Percentiles rank a stretch among this genome's conserved stretches.
phyloP scores from a whole-genome alignment of 2,888 invertebrate genomes.

The Epinotia bilunana region DNA sequence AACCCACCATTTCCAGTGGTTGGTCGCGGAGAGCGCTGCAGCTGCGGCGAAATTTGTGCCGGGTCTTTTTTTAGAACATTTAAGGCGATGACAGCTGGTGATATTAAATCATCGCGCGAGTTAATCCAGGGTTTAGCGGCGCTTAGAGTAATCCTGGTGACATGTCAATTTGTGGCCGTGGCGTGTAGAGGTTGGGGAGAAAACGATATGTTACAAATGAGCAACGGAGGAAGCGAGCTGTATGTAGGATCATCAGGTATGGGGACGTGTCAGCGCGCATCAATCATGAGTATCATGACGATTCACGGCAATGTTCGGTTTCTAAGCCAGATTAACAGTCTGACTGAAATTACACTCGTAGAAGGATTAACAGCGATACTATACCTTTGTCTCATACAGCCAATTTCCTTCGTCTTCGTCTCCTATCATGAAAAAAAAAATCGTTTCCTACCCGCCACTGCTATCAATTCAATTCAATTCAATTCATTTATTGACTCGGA shows the following conservation, averaged over 20 bases:
- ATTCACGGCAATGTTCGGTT: not conserved
- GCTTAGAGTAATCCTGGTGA: constrained; percentile 58
- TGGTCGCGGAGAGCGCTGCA: constrained; percentile 46
- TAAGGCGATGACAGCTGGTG: constrained; percentile 74
- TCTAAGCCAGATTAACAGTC: not conserved
- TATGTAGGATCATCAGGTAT: constrained; percentile 10
- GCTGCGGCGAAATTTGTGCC: constrained; percentile 49
- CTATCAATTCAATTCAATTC: too few species aligned
- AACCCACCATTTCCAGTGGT: constrained; percentile 19
- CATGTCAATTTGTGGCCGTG: constrained; percentile 63
- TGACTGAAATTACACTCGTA: not conserved
- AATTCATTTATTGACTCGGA: too few species aligned
- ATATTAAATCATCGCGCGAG: constrained; percentile 65
- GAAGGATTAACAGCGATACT: not conserved
- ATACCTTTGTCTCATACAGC: not conserved
- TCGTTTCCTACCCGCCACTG: not conserved
- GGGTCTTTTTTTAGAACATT: constrained; percentile 50
- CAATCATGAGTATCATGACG: constrained; percentile 8
- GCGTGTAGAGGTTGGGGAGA: constrained; percentile 45
- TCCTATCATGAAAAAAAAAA: not conserved
- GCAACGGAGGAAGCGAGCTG: constrained; percentile 44
- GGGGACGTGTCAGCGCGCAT: constrained; percentile 6
- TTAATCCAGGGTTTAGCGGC: constrained; percentile 61
- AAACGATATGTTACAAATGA: constrained; percentile 49
- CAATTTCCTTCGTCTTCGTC: not conserved